A percentile compares a stretch with the other conserved stretches of the same genome.
Conservation (phyloP, 2,888 invertebrate species). For the Dasysyrphus albostriatus region DNA sequence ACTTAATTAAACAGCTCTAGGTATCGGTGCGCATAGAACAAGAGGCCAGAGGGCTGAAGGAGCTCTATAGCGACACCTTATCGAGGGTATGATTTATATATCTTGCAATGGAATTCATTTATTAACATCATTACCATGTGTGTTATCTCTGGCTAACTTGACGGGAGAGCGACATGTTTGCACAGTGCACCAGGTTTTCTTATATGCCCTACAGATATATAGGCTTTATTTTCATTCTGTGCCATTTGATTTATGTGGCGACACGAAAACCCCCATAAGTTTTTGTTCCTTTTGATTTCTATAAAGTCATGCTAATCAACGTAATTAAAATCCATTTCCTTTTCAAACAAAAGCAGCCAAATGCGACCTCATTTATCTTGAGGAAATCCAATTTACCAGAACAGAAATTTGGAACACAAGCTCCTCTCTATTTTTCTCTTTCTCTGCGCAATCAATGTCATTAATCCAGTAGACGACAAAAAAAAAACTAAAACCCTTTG, state of each 20-base stretch:
- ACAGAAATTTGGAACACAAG: conserved; percentile 21
- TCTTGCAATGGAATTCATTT: conserved; percentile 71
- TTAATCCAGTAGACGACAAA: conserved; percentile 45
- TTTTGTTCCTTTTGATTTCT: conserved; percentile 24
- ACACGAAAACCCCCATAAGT: conserved; percentile 28
- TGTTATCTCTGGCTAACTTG: conserved; percentile 44
- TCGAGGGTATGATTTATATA: conserved; percentile 72
- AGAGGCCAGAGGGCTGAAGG: neutral
- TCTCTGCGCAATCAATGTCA: conserved; percentile 43
- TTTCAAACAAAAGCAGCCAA: conserved; percentile 51
- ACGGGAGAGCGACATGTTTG: conserved; percentile 18
- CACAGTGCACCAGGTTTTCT: conserved; percentile 41
- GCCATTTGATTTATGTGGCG: conserved; percentile 64
- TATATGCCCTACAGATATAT: neutral
- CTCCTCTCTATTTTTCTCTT: neutral
- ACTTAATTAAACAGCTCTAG: conserved; percentile 64
- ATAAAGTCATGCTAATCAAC: conserved; percentile 52
- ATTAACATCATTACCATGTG: conserved; percentile 73
- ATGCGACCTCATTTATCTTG: conserved; percentile 50
- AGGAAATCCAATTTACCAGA: conserved; percentile 59
- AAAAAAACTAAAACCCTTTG: conserved; percentile 36
- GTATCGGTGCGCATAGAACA: neutral
- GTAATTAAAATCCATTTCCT: conserved; percentile 61
- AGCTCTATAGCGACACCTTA: conserved; percentile 52
- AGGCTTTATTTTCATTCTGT: conserved; percentile 16